Base-by-base conservation (phyloP, 2,888 invertebrate genomes). In the Leucozona laternaria region DNA sequence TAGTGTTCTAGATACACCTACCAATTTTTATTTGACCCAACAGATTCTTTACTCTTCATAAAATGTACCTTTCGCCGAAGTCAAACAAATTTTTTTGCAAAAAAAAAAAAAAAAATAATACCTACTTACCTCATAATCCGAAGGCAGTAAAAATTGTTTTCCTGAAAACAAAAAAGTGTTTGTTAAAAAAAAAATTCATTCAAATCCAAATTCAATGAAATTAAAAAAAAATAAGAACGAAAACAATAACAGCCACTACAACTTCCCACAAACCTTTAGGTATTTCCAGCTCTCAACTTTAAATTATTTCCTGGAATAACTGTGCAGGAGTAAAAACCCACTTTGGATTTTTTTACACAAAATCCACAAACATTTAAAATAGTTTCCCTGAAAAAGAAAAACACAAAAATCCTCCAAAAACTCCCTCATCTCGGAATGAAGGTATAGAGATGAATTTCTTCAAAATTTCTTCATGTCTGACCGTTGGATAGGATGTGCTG, bases 401-500 rank as follows among this genome's bases (percentile, higher is more conserved):
- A 1, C 15, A 17, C 31, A 57, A 17, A 57, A 34, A 31, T 53
- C 37, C 37, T 34, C 4, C 2, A 28, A 31, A 28, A 28, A 28
- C 3, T 5, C 25, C n/a, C n/a, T 10, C 17, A 62, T 43, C 20
- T 25, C 22, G 10, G 40, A 37, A 60, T 60, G 8, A 40, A 60
- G 40, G 8, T 22, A 43, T 2, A 22, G 8, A 43, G 1, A 15
- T 62, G 40, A 43, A 48, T 64, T 64, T 64, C 64, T 64, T 64
- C 11, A 20, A 64, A 48, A 17, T 48, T 62, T 48, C 64, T 64
- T 45, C 64, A 45, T 48, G 31, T 20, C 48, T 64, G 64, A 64
- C 64, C 28, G 17, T 48, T 17, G 64, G 5, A 28, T 48, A 31
- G 7, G 1, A 34, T 20, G 45, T 28, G 64, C 1, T 20, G 48